Base-by-base conservation (phyloP, 2,797 vertebrate species). In the Holocentrus rufus region DNA sequence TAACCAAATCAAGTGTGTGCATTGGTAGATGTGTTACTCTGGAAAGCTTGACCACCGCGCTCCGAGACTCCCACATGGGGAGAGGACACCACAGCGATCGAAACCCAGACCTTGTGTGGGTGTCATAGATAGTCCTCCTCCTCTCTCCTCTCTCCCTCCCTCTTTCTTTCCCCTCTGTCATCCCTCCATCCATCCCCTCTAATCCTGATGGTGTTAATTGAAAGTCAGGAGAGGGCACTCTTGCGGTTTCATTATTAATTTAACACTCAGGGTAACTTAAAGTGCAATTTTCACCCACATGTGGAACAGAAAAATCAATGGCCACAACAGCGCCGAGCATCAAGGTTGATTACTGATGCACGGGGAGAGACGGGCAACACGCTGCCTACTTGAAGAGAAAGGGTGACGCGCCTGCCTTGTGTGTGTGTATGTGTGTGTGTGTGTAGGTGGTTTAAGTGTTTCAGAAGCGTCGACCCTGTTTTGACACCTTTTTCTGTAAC, bases 231-330 rank as follows among this genome's bases (percentile, higher is more conserved):
- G 93, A 94, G 93, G 93, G 92, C 91, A 94, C 90, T 93, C 92
- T 92, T 91, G 94, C 83, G 92, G 94, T 94, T 94, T 94, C 93
- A 94, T 94, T 94, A 95, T 94, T 94, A 94, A 94, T 95, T 95
- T 94, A 94, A 94, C 93, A 94, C 94, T 94, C 93, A 90, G 93
- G 93, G 91, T 94, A 95, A 94, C 93, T 94, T 94, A 94, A 94
- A 95, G 94, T 94, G 93, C 93, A 94, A 94, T 94, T 94, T 95
- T 95, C 94, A 93, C 91, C 93, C 93, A 93, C 94, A 94, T 93
- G 92, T 93, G 93, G 90, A 94, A 94, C 92, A 94, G 91, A 91
- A 93, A 95, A 95, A 95, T 95, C 94, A 94, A 95, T 94, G 93
- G 89, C 88, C 92, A 88, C 94, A 94, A 94, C 92, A 91, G 93